phyloP scores from a whole-genome alignment of 2,113 vertebrate species.

The Ophthalmolycus amberensis region DNA sequence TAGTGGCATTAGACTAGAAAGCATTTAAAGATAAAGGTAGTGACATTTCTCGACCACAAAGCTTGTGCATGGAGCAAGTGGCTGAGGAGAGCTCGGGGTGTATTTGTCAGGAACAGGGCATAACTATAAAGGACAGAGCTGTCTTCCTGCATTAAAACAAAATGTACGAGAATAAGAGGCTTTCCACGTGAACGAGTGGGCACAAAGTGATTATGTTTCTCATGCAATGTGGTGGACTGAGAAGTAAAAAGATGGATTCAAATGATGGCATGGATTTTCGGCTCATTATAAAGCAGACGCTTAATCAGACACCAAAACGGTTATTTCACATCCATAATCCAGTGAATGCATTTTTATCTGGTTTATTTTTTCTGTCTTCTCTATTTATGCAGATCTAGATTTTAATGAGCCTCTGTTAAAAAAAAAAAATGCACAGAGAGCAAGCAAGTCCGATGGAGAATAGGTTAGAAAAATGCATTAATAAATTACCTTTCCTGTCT shows the following conservation, averaged over 20 bases:
- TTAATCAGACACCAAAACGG: constrained; percentile 80
- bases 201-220: constrained; percentile 73
- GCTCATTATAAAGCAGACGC: constrained; percentile 76
- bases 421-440: constrained; percentile 72
- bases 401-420: constrained; percentile 77
- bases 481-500: constrained; percentile 72
- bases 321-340: constrained; percentile 75
- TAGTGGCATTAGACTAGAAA: constrained; percentile 31
- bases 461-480: constrained; percentile 72
- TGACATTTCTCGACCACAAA: constrained; percentile 43
- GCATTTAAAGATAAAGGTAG: constrained; percentile 32
- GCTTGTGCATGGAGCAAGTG: constrained; percentile 44
- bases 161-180: constrained; percentile 59
- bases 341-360: constrained; percentile 61
- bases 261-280: constrained; percentile 58
- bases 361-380: constrained; percentile 64
- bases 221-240: constrained; percentile 56
- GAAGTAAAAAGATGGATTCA: constrained; percentile 17
- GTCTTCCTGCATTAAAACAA: constrained; percentile 77
- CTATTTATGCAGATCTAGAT: constrained; percentile 73
- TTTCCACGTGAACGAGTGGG: constrained; percentile 73
- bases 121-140: constrained; percentile 73
- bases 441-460: constrained; percentile 62
- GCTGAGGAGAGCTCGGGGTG: constrained; percentile 35
- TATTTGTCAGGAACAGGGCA: constrained; percentile 59